phyloP scores from a whole-genome alignment of 2,113 vertebrate genomes.

The Asarcornis scutulata region DNA sequence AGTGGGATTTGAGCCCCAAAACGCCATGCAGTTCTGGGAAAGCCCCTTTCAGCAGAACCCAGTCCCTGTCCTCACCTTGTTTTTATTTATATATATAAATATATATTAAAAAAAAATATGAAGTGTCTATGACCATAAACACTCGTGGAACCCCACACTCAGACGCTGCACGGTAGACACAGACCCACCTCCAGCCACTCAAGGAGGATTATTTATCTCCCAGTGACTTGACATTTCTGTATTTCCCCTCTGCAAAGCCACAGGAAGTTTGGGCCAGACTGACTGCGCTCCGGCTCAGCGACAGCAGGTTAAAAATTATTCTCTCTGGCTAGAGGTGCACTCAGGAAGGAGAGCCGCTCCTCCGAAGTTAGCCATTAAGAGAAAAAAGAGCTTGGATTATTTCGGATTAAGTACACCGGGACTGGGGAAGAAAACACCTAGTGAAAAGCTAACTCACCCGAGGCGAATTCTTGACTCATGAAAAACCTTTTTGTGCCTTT shows the following conservation, averaged over 20 bases:
- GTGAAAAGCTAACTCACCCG: not conserved
- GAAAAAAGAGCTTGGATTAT: not conserved
- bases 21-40: accelerated
- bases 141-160: not conserved
- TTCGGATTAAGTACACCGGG: accelerated
- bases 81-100: no score
- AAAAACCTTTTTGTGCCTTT: not conserved
- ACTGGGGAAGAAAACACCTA: not conserved
- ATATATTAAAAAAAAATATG: no score
- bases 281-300: accelerated
- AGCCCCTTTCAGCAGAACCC: not conserved
- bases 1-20: not conserved
- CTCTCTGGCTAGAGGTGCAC: not conserved
- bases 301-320: slow-evolving; percentile 31
- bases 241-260: not conserved
- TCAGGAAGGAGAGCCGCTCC: not conserved
- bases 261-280: not conserved
- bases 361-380: not conserved
- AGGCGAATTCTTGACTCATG: not conserved
- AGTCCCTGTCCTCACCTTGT: not conserved
- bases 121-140: no score
- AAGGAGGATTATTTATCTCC: accelerated
- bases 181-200: not conserved
- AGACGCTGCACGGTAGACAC: accelerated
- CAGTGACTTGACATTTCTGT: not conserved